A percentile compares a stretch with the other conserved stretches of the same genome.
phyloP scores from a whole-genome alignment of 2,113 vertebrate species.

The Bufo bufo region DNA sequence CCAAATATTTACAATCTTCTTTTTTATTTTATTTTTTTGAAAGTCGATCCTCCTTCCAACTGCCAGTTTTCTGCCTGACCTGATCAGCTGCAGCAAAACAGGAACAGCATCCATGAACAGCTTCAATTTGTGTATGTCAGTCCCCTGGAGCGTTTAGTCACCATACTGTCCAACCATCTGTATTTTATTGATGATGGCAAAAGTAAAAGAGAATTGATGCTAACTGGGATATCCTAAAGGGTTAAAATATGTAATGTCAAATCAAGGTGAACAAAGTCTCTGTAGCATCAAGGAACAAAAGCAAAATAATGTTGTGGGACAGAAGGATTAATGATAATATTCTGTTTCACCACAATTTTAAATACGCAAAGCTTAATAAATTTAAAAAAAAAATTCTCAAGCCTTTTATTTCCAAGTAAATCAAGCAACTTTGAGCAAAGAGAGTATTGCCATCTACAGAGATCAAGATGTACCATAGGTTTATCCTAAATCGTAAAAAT shows the following conservation, averaged over 20 bases:
- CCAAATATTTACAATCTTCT: conserved; percentile 49
- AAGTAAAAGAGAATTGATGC: conserved; percentile 59
- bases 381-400: conserved; percentile 4
- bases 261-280: conserved; percentile 56
- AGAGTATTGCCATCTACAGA: background rate
- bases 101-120: conserved; percentile 48
- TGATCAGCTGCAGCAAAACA: conserved; percentile 60
- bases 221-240: conserved; percentile 62
- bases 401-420: background rate
- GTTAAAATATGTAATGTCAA: conserved; percentile 61
- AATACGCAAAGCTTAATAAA: background rate
- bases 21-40: conserved; percentile 4
- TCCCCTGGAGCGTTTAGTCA: conserved; percentile 52
- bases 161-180: conserved; percentile 62
- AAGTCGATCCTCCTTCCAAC: conserved; percentile 22
- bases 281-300: background rate
- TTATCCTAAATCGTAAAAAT: background rate
- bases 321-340: background rate
- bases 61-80: conserved; percentile 52
- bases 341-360: background rate
- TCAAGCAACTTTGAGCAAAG: background rate
- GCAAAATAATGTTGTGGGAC: background rate
- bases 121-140: conserved; percentile 46
- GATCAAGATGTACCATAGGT: background rate
- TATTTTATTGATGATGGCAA: conserved; percentile 63